A percentile compares a stretch with the other conserved stretches of the same genome.
Evolutionary conservation across 2,888 invertebrate genomes (phyloP).

Genomic region (Mythimna impura): DNA sequence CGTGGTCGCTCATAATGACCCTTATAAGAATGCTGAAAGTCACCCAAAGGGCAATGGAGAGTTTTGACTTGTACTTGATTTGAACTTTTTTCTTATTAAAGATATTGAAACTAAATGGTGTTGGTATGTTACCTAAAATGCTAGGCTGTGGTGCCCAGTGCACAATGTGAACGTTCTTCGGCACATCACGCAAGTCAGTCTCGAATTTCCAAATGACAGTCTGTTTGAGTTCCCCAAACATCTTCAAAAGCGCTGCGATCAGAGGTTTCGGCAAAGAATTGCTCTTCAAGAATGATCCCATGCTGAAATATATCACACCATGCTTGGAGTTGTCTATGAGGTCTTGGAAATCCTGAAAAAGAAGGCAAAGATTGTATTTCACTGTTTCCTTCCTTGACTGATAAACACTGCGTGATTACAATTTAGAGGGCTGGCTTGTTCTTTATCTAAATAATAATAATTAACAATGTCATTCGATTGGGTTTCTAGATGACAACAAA

Average conservation of each 20-base stretch:
- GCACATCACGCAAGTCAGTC: conserved; percentile 71
- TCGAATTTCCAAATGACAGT: conserved; percentile 84
- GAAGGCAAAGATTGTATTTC: background rate
- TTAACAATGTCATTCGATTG: too few species aligned
- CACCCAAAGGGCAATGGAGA: too few species aligned
- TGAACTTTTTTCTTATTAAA: background rate
- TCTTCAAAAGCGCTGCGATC: conserved; percentile 69
- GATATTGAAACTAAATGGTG: background rate
- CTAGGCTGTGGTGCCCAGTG: conserved; percentile 83
- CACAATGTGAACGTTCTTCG: conserved; percentile 78
- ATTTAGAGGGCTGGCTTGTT: too few species aligned
- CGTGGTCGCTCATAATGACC: too few species aligned
- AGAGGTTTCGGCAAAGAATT: conserved; percentile 72
- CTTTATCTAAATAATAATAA: too few species aligned
- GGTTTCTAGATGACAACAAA: background rate
- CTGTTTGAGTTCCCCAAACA: conserved; percentile 77
- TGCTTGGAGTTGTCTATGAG: conserved; percentile 76
- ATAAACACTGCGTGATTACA: background rate
- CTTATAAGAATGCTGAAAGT: too few species aligned
- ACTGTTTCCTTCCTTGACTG: background rate
- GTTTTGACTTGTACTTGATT: too few species aligned
- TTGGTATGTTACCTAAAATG: conserved; percentile 74
- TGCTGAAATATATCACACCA: conserved; percentile 82
- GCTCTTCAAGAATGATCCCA: conserved; percentile 78
- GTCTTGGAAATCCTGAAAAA: conserved; percentile 78